Evolutionary conservation across 2,888 invertebrate species (phyloP).

Genomic region (Microctonus brassicae): DNA sequence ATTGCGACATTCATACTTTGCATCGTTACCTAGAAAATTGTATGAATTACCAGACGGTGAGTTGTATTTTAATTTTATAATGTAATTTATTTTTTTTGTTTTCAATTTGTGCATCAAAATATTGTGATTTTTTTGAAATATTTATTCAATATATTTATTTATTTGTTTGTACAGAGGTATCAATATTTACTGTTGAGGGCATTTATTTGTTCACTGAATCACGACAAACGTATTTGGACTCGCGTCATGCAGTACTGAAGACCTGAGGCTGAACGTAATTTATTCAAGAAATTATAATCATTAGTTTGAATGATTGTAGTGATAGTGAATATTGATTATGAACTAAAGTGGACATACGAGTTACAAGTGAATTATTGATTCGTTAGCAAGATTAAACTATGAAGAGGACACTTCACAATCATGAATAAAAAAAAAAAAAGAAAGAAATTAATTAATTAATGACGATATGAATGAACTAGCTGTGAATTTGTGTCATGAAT

Average conservation of each 20-base stretch:
- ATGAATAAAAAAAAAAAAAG: background rate
- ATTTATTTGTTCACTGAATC: slow-evolving; percentile 88
- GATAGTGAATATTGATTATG: slow-evolving; percentile 2
- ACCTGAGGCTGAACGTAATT: slow-evolving; percentile 59
- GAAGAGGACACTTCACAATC: background rate
- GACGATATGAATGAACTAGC: background rate
- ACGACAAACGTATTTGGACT: slow-evolving; percentile 76
- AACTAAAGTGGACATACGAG: background rate
- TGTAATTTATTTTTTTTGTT: too few species aligned
- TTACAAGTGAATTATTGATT: background rate
- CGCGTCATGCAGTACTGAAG: slow-evolving; percentile 74
- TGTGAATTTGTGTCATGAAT: background rate
- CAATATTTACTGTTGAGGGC: slow-evolving; percentile 96
- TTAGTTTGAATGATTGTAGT: slow-evolving; percentile 1
- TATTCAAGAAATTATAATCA: slow-evolving; percentile 33
- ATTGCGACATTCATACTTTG: slow-evolving; percentile 91
- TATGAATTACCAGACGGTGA: slow-evolving; percentile 93
- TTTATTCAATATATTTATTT: slow-evolving; percentile 35
- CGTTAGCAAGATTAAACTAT: background rate
- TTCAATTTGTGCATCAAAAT: too few species aligned
- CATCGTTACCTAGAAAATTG: slow-evolving; percentile 88
- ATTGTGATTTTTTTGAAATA: background rate
- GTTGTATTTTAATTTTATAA: slow-evolving; percentile 62
- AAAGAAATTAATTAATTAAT: too few species aligned
- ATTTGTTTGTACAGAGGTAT: slow-evolving; percentile 83